Base-by-base conservation (phyloP, 2,888 invertebrate genomes). In the Dysmachus trigonus region DNA sequence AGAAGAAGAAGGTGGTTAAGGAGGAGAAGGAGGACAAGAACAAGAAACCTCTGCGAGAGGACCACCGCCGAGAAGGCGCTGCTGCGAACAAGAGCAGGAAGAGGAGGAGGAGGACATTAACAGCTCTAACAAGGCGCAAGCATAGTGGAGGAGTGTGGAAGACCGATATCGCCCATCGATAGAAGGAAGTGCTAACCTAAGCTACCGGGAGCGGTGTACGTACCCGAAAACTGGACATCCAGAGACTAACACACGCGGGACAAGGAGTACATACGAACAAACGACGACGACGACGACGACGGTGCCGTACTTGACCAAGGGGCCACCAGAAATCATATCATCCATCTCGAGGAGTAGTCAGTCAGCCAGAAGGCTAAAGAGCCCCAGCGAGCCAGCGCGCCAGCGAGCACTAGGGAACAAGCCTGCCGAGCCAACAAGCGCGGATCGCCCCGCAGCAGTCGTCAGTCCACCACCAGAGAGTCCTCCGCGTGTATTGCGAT, bases 141-240 rank as follows among this genome's bases (percentile, higher is more conserved):
- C 41, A 77, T 77, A 77, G 62, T 35, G 33, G 73, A 31, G 31
- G 27, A 33, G 30, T 73, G 33, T 13, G 33, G 73, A 73, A 73
- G 33, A 73, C 47, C 81, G 53, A 31, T 51, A 53, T 62, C 81
- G 22, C 53, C 62, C 53, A 81, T 81, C 81, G 81, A 62, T 35
- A 53, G 81, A 81, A 81, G 81, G 81, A 81, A 81, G 81, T 81
- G 53, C 51, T 47, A 53, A 62, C 31, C 33, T 18, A 13, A 73
- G 38, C 35, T 6, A 73, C 73, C 62, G 62, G 62, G 22, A 0
- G 38, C 53, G 62, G 22, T 22, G 22, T 62, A 27, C 53, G 22
- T 27, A 62, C 62, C 62, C 62, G 18, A 62, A 33, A 62, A 62
- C 62, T 62, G 62, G 62, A 62, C 62, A 27, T 27, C 62, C 27